Evolutionary conservation across 2,888 invertebrate genomes (phyloP).

Genomic region (Lasioglossum malachurum): DNA sequence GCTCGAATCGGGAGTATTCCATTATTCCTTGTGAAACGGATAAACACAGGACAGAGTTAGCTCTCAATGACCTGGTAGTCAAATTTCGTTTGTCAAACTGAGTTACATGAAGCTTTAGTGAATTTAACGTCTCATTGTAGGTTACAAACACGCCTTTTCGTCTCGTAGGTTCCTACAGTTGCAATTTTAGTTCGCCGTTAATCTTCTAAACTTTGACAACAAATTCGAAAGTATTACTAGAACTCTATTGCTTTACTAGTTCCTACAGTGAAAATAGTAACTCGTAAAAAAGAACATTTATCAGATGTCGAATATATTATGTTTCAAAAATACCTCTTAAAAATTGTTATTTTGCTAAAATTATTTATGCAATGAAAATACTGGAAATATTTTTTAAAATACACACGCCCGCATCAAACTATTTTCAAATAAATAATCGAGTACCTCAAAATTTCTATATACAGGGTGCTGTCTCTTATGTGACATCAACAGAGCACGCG

Average conservation of each 20-base stretch:
- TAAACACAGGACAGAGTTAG: neutral
- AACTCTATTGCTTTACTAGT: neutral
- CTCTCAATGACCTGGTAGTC: neutral
- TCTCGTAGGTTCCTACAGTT: neutral
- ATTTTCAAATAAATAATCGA: neutral
- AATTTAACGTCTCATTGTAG: neutral
- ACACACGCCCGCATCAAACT: neutral
- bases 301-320: neutral
- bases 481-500: neutral
- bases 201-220: neutral
- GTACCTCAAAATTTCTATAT: neutral
- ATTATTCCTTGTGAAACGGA: slow-evolving; percentile 5
- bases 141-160: neutral
- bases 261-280: neutral
- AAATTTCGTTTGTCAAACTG: neutral
- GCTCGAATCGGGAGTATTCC: neutral
- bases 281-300: neutral
- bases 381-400: neutral
- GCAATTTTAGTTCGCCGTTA: neutral
- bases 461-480: neutral
- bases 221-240: neutral
- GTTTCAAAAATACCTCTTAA: neutral
- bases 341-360: neutral
- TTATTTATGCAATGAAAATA: neutral
- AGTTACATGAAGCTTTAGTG: neutral